A percentile compares a stretch with the other conserved stretches of the same genome.
phyloP scores from a whole-genome alignment of 2,113 vertebrate species.

The Oxygymnocypris stewartii region DNA sequence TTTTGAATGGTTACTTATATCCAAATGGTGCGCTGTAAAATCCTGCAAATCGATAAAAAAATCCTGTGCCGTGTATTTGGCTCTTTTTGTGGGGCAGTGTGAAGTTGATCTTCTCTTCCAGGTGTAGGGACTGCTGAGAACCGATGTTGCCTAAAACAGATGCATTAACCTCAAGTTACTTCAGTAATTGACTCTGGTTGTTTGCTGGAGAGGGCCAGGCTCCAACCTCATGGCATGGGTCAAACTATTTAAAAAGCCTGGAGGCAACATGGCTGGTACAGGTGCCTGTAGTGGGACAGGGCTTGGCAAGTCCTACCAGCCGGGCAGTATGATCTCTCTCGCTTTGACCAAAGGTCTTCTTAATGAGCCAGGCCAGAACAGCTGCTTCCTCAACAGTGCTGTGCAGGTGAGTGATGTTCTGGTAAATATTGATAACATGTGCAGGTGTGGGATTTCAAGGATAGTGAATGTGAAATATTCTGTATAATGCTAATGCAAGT shows the following conservation, averaged over 20 bases:
- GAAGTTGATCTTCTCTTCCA: conserved; percentile 6
- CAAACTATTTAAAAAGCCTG: conserved; percentile 90
- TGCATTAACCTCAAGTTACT: neutral
- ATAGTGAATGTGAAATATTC: neutral
- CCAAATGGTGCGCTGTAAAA: conserved; percentile 40
- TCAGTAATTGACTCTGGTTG: conserved; percentile 45
- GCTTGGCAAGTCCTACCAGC: conserved; percentile 91
- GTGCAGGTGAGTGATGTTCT: conserved; percentile 85
- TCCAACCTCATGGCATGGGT: conserved; percentile 90
- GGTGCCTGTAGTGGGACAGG: conserved; percentile 43
- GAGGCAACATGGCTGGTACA: conserved; percentile 69
- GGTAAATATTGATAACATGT: neutral
- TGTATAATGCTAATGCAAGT: neutral
- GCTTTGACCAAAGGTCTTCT: conserved; percentile 94
- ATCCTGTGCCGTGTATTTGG: neutral
- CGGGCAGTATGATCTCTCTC: conserved; percentile 92
- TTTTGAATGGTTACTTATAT: conserved; percentile 14
- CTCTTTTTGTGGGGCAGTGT: conserved; percentile 2
- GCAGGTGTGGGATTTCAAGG: neutral
- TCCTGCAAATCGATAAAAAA: conserved; percentile 16
- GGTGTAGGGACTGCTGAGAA: conserved; percentile 20
- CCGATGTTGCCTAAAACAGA: conserved; percentile 32
- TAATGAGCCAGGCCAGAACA: conserved; percentile 96
- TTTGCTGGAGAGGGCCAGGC: conserved; percentile 58
- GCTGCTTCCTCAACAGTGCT: conserved; percentile 98